These are phyloP conservation scores for Lethocerus indicus DNA, from an alignment of 1,140 invertebrate genomes.

Conservation along the genomic window DNA sequence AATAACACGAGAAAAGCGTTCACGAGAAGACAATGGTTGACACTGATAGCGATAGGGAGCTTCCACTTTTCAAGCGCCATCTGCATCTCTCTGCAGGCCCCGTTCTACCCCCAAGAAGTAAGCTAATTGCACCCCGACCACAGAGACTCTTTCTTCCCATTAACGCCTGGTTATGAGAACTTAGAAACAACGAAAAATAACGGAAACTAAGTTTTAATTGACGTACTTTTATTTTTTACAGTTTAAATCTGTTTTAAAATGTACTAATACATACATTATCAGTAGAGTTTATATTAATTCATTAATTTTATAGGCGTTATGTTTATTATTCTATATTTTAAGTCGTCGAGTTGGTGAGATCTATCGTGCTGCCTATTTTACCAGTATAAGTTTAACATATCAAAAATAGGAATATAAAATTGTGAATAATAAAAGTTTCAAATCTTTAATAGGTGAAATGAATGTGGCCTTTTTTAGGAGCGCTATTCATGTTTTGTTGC, in stretches of 20 bases:
- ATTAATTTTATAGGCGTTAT: neutral
- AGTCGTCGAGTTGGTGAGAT: too few species aligned
- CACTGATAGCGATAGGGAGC: constrained; percentile 30
- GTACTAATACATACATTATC: neutral
- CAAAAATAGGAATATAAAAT: too few species aligned
- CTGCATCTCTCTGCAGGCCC: constrained; percentile 37
- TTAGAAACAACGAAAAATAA: neutral
- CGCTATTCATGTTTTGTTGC: too few species aligned
- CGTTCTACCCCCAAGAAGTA: constrained; percentile 36
- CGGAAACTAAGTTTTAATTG: neutral
- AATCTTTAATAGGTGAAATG: too few species aligned
- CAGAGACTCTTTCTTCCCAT: neutral
- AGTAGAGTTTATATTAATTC: neutral
- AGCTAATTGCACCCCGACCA: constrained; percentile 3
- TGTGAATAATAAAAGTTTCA: too few species aligned
- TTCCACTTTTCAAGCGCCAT: constrained; percentile 36
- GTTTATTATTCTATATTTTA: neutral
- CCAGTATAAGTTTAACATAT: too few species aligned
- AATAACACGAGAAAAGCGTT: constrained; percentile 18
- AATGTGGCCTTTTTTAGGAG: too few species aligned
- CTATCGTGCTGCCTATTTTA: too few species aligned
- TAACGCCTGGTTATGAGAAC: neutral
- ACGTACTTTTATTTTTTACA: neutral
- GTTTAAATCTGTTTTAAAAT: neutral
- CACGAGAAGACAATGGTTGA: constrained; percentile 29